These are phyloP conservation scores for Brassicogethes aeneus DNA, from an alignment of 2,888 invertebrate species.

Conservation along the genomic window DNA sequence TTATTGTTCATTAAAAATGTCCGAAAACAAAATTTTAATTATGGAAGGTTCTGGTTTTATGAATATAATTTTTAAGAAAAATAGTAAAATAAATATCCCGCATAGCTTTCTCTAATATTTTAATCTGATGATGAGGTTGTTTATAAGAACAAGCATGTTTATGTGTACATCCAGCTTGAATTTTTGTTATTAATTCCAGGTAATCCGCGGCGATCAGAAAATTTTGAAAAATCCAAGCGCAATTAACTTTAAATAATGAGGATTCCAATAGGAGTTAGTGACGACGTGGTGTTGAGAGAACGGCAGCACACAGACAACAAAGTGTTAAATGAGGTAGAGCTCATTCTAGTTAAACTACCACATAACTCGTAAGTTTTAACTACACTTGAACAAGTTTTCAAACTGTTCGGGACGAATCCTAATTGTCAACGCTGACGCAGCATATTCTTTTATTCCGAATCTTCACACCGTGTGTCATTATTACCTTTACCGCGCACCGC, in stretches of 20 bases:
- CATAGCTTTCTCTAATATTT: no score
- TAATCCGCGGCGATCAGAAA: not conserved
- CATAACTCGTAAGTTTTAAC: slow-evolving; percentile 9
- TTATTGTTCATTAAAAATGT: no score
- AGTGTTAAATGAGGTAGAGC: slow-evolving; percentile 8
- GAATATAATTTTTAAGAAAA: no score
- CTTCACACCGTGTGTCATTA: no score
- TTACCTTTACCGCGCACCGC: no score
- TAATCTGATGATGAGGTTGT: no score
- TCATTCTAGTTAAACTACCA: slow-evolving; percentile 7
- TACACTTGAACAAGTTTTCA: slow-evolving; percentile 11
- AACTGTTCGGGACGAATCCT: slow-evolving; percentile 14
- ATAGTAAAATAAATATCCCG: no score
- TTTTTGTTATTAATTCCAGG: not conserved
- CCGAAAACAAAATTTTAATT: no score
- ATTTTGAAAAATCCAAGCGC: not conserved
- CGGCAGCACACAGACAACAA: slow-evolving; percentile 4
- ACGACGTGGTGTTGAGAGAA: no score
- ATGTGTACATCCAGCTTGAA: no score
- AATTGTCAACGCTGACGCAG: slow-evolving; percentile 19
- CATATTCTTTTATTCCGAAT: slow-evolving; percentile 11
- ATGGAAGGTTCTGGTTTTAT: no score
- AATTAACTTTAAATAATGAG: not conserved
- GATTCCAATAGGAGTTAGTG: not conserved
- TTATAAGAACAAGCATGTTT: no score